Evolutionary conservation across 2,113 vertebrate species (phyloP), one percentile per base, ranked within the genome.

Genomic region (Todiramphus chloris): DNA sequence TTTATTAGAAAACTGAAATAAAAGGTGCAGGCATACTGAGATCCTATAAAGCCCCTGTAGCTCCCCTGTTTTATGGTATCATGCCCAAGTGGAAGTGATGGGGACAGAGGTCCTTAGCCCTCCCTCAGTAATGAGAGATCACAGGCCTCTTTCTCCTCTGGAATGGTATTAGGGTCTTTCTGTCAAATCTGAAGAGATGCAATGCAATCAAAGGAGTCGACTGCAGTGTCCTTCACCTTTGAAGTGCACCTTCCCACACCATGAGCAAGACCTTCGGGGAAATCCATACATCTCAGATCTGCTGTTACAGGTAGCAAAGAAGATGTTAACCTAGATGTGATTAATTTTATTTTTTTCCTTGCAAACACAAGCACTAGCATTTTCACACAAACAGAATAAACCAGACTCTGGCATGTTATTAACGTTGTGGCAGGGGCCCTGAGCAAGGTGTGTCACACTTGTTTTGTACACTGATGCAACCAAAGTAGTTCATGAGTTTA

Each of bases 1-100:
- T n/a, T 78, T 78, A 25, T 48, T n/a, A 70, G 74, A 66, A 63
- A 50, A 68, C 8, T 31, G 43, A 60, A 84, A 4, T 33, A 51
- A 4, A 7, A 50, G 41, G 50, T 4, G 3, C n/a, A 79, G 82
- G 17, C 44, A 43, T 31, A 33, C 25, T 33, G 75, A 72, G 58
- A 44, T 66, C 27, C 14, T 20, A 6, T 10, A 10, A n/a, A 67
- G 64, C 13, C 41, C 17, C 25, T 53, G 13, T 30, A 43, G 44
- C 39, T 87, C 33, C 41, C 20, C 35, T 1, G 0, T 3, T 78
- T 72, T 14, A 53, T 17, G 35, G 35, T 46, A 35, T 48, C 27
- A 9, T 0, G 0, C 41, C 30, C 10, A 10, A 15, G 33, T 6
- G 56, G 3, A 59, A 74, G 41, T 30, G 76, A 48, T 51, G 41